These are phyloP conservation scores for Nyctibius bracteatus DNA, from an alignment of 2,113 vertebrate genomes.

Conservation along the genomic window DNA sequence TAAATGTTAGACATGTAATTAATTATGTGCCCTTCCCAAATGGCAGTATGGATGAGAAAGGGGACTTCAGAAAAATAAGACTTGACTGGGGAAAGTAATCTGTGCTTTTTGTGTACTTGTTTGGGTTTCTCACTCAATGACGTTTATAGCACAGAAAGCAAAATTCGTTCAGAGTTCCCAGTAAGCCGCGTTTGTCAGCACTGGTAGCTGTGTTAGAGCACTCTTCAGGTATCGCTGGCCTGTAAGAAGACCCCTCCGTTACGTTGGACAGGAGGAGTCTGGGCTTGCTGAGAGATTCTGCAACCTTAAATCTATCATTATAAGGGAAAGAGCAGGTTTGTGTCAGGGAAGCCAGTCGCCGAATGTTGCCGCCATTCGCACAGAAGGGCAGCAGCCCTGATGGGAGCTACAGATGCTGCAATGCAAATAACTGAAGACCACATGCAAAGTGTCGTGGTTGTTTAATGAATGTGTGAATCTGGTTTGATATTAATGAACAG, in stretches of 20 bases:
- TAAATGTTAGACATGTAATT: background rate
- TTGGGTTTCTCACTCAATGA: background rate
- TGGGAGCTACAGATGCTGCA: background rate
- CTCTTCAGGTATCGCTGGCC: background rate
- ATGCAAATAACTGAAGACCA: background rate
- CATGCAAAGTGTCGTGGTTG: background rate
- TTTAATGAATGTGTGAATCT: background rate
- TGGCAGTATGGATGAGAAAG: background rate
- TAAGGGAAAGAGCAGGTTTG: background rate
- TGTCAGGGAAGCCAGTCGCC: background rate
- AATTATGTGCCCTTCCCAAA: background rate
- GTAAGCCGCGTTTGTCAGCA: background rate
- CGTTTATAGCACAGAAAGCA: background rate
- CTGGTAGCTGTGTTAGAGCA: rapidly evolving
- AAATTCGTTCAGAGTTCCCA: background rate
- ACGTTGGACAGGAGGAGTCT: background rate
- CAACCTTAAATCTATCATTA: background rate
- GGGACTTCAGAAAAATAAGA: background rate
- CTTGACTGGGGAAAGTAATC: background rate
- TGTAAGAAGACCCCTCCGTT: background rate
- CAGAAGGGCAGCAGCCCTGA: background rate
- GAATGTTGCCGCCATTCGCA: background rate
- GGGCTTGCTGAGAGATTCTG: background rate
- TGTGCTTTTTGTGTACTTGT: background rate
- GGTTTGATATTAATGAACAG: background rate